Conservation (phyloP, 2,888 invertebrate genomes). For the Drosophila ustulata region DNA sequence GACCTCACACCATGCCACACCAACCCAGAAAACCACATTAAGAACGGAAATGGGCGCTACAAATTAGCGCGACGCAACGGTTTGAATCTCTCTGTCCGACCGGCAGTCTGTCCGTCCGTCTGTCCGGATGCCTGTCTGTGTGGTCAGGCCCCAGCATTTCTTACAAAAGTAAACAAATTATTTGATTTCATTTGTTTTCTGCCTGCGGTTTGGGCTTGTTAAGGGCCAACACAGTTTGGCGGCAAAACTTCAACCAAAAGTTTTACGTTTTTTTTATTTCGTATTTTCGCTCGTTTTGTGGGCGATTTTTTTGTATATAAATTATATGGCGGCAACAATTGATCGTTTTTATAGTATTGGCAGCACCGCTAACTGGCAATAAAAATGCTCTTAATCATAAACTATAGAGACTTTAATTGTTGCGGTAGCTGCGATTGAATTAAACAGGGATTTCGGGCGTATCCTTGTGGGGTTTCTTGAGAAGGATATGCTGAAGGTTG, state of each 20-base stretch:
- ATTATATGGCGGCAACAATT: slow-evolving; percentile 53
- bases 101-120: slow-evolving; percentile 13
- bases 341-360: slow-evolving; percentile 14
- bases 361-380: slow-evolving; percentile 49
- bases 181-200: slow-evolving; percentile 70
- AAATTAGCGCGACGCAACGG: slow-evolving; percentile 69
- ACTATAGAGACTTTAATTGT: slow-evolving; percentile 30
- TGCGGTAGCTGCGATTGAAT: slow-evolving; percentile 23
- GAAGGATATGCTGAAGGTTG: not conserved
- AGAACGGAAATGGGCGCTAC: slow-evolving; percentile 80
- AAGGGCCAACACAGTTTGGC: slow-evolving; percentile 53
- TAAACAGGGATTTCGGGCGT: not conserved
- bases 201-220: slow-evolving; percentile 66
- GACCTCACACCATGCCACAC: slow-evolving; percentile 64
- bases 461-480: slow-evolving; percentile 10
- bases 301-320: slow-evolving; percentile 55
- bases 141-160: slow-evolving; percentile 51
- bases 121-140: slow-evolving; percentile 32
- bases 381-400: slow-evolving; percentile 61
- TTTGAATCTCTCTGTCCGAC: not conserved
- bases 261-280: slow-evolving; percentile 25
- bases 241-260: slow-evolving; percentile 71
- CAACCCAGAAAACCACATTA: slow-evolving; percentile 47
- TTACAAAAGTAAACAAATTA: slow-evolving; percentile 78
- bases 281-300: slow-evolving; percentile 51